Evolutionary conservation across 2,113 vertebrate species (phyloP).

Genomic region (Pimephales promelas): DNA sequence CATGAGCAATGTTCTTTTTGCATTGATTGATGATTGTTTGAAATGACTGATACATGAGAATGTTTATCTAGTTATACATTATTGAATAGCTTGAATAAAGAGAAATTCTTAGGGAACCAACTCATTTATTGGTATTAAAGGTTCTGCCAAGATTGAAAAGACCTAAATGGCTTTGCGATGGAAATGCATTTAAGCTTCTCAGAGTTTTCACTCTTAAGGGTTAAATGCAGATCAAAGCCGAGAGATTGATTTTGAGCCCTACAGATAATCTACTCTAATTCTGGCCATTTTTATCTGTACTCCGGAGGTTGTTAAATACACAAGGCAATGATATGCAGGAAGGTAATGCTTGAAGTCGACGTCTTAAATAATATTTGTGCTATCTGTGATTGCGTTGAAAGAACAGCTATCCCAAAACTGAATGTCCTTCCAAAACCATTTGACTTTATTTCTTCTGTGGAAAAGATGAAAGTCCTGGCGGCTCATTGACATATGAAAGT

Average conservation of each 20-base stretch:
- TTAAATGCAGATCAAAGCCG: constrained; percentile 28
- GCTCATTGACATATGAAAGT: background rate
- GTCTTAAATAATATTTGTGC: background rate
- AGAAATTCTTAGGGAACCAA: background rate
- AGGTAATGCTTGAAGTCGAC: background rate
- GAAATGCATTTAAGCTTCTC: background rate
- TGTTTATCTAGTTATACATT: constrained; percentile 18
- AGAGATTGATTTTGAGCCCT: constrained; percentile 33
- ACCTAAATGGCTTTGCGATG: background rate
- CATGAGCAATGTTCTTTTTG: background rate
- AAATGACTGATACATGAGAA: constrained; percentile 18
- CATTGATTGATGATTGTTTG: constrained; percentile 28
- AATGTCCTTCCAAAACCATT: background rate
- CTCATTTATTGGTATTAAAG: background rate
- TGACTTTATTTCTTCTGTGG: background rate
- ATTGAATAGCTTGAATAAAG: constrained; percentile 7
- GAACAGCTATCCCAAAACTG: background rate
- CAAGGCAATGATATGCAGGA: background rate
- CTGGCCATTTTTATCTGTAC: background rate
- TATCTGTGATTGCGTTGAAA: background rate
- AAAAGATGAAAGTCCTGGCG: background rate
- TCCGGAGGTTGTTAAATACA: background rate
- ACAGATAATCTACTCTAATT: constrained; percentile 17
- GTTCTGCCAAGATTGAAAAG: background rate
- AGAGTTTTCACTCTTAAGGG: constrained; percentile 10